Evolutionary conservation across 2,888 invertebrate species (phyloP), one percentile per base, ranked within the genome.

Genomic region (Merodon equestris): DNA sequence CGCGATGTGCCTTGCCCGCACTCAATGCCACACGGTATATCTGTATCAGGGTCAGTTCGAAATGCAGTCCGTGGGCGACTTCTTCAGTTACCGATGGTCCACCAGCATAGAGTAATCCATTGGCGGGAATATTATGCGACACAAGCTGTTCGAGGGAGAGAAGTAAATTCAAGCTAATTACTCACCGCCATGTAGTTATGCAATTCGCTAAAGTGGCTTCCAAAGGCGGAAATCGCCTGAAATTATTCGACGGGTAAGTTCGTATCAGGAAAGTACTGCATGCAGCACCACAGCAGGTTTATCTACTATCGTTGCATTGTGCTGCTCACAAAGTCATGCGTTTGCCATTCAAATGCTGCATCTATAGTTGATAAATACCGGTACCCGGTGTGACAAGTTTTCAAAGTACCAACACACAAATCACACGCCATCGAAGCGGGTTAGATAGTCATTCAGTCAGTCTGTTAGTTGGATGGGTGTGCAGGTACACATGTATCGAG

Each of bases 1-100:
- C 95, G 82, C 93, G 93, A 89, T 96, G 95, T 0, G 95, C 95
- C 87, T 96, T 96, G 0, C 96, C 96, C 1, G 95, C 95, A 1
- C 94, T 94, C 71, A 96, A 86, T 0, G 95, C 95, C 0, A 95
- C 94, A 72, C 92, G 92, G 89, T 96, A 96, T 14, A 96, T 87
- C 86, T 95, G 95, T 0, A 95, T 87, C 91, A 96, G 92, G 1
- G 96, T 96, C 70, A 96, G 86, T 89, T 96, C 95, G 54, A 88
- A 88, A 66, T 89, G 89, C 19, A 89, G 84, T 15, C 88, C 88
- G 34, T 86, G 83, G 15, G 85, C 86, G 12, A 86, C 84, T 18
- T 84, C 84, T 0, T 89, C 89, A 3, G 89, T 89, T 17, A 85
- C 81, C 12, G 89, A 89, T 38, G 84, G 83, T 13, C 89, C 89